Base-by-base conservation (phyloP, 2,113 vertebrate genomes). In the Anolis sagrei region DNA sequence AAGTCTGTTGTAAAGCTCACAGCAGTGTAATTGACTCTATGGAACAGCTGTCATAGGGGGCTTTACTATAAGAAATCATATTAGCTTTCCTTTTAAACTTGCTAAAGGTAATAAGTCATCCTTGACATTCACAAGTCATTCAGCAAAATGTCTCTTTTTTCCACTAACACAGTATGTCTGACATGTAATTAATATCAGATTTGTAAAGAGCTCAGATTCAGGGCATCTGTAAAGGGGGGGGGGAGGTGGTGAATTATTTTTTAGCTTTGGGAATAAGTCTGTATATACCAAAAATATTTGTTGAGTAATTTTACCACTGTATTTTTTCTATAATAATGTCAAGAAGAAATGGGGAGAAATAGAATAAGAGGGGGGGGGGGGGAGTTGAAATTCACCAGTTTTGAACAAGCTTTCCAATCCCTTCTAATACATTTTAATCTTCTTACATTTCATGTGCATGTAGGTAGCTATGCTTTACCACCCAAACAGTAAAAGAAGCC, bases 161-260 rank as follows among this genome's bases (percentile, higher is more conserved):
- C 14, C 78, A 85, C 64, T n/a, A 88, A 86, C 72, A 23, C 61
- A 64, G 25, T 14, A 44, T 85, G 77, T 58, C 90, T 94, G 86
- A 79, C 77, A 94, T 94, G 95, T 89, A 95, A 95, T 95, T 93
- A 92, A 93, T 94, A 92, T 68, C 84, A 93, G 87, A 93, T 2
- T 19, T 92, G 83, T 91, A 92, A 91, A 39, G 94, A 74, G 89
- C 88, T 85, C 82, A 93, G 90, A 95, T 82, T 83, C 89, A 85
- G 36, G 79, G 36, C 1, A 73, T 11, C n/a, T 81, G 51, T 1
- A 64, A 85, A 86, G 0, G 16, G 23, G 14, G 23, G 14, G 76
- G 32, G 7, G 29, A 86, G 73, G 16, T 23, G 69, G 34, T 11
- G 14, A 36, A 70, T 13, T 62, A 54, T 18, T 70, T 76, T 1